A percentile compares a stretch with the other conserved stretches of the same genome.
These are phyloP conservation scores for Coregonus ussuriensis DNA, from an alignment of 2,797 vertebrate genomes.

Conservation along the genomic window DNA sequence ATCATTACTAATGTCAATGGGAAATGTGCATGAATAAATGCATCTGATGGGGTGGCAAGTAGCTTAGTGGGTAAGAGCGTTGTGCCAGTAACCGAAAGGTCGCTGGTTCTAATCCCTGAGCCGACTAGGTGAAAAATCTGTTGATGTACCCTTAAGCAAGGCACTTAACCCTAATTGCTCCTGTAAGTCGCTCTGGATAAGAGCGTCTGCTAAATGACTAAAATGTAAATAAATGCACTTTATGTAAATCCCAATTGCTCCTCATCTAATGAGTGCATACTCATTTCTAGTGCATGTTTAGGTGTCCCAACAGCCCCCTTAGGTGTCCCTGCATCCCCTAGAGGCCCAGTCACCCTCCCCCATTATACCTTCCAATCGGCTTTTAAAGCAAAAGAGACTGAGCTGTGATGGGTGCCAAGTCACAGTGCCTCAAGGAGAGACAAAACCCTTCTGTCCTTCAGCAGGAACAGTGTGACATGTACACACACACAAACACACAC, in stretches of 20 bases:
- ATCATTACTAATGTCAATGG: background rate
- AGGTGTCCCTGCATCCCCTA: background rate
- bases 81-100: no score
- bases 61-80: no score
- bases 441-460: constrained; percentile 6
- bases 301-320: background rate
- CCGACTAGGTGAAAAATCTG: no score
- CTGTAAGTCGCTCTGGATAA: no score
- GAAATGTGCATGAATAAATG: background rate
- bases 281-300: background rate
- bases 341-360: constrained; percentile 6
- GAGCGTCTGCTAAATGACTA: no score
- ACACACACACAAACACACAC: constrained; percentile 8
- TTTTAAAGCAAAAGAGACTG: background rate
- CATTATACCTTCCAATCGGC: constrained; percentile 34
- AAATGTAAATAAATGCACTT: background rate
- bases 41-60: background rate
- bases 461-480: constrained; percentile 6
- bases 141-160: no score
- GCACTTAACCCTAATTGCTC: no score
- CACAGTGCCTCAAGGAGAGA: constrained; percentile 10
- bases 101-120: no score
- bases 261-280: no score
- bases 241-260: background rate
- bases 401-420: background rate